phyloP scores from a whole-genome alignment of 2,888 invertebrate genomes.

The Himalopsyche anomala region DNA sequence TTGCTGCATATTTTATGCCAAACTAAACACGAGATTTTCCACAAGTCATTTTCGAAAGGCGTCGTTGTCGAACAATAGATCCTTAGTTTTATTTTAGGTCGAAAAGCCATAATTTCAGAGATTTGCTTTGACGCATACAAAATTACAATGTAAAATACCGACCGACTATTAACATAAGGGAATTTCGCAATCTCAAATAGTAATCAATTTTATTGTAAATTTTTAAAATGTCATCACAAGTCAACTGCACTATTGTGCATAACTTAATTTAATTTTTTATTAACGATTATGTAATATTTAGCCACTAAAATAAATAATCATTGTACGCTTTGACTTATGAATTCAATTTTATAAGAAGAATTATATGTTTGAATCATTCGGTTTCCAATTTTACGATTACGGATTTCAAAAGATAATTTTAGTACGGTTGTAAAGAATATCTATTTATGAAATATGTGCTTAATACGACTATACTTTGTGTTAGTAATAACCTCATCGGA shows the following conservation, averaged over 20 bases:
- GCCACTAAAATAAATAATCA: neutral
- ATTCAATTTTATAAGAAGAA: no score
- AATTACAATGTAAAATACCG: conserved; percentile 8
- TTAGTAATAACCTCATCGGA: neutral
- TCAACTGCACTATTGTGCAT: neutral
- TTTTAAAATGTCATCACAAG: neutral
- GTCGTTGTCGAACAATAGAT: neutral
- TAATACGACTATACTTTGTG: neutral
- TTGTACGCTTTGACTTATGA: neutral
- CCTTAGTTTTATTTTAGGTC: neutral
- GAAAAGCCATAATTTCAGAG: neutral
- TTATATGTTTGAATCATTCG: neutral
- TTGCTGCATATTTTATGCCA: no score
- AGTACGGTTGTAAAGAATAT: neutral
- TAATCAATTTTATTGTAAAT: neutral
- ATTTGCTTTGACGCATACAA: neutral
- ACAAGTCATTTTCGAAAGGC: neutral
- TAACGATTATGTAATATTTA: neutral
- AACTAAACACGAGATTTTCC: neutral
- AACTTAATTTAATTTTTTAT: neutral
- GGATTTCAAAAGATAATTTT: neutral
- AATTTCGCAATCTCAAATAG: neutral
- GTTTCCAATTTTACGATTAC: neutral
- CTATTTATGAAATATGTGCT: neutral
- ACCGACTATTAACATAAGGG: neutral